A percentile compares a stretch with the other conserved stretches of the same genome.
phyloP scores from a whole-genome alignment of 2,113 vertebrate species.

The Brienomyrus brachyistius region DNA sequence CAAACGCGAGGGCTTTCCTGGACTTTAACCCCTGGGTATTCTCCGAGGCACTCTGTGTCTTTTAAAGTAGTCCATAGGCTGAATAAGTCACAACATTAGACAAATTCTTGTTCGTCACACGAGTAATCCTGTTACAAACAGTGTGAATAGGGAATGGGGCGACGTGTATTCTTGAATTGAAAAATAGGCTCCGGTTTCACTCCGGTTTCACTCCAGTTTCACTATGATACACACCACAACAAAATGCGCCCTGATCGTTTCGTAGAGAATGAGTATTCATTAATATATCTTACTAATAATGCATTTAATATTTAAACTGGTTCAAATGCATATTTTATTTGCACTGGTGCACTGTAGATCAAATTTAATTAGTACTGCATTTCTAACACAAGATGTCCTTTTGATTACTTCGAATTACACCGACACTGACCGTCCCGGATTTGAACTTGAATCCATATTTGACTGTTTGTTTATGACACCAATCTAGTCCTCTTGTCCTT shows the following conservation, averaged over 20 bases:
- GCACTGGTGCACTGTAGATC: background rate
- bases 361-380: background rate
- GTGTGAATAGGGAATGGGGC: slow-evolving; percentile 5
- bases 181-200: background rate
- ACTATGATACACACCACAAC: background rate
- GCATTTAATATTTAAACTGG: background rate
- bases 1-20: slow-evolving; percentile 12
- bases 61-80: slow-evolving; percentile 11
- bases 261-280: background rate
- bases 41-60: background rate
- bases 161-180: background rate
- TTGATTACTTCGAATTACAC: background rate
- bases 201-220: background rate
- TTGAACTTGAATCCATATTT: background rate
- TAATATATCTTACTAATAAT: background rate
- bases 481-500: background rate
- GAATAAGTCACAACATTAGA: slow-evolving; percentile 19
- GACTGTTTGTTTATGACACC: background rate
- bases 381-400: background rate
- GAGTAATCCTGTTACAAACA: slow-evolving; percentile 21
- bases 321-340: background rate
- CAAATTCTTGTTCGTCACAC: slow-evolving; percentile 18
- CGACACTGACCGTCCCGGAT: background rate
- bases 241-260: background rate
- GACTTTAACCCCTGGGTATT: background rate